A percentile compares a stretch with the other conserved stretches of the same genome.
These are phyloP conservation scores for Rhagologus leucostigma DNA, from an alignment of 2,113 vertebrate genomes.

Conservation along the genomic window DNA sequence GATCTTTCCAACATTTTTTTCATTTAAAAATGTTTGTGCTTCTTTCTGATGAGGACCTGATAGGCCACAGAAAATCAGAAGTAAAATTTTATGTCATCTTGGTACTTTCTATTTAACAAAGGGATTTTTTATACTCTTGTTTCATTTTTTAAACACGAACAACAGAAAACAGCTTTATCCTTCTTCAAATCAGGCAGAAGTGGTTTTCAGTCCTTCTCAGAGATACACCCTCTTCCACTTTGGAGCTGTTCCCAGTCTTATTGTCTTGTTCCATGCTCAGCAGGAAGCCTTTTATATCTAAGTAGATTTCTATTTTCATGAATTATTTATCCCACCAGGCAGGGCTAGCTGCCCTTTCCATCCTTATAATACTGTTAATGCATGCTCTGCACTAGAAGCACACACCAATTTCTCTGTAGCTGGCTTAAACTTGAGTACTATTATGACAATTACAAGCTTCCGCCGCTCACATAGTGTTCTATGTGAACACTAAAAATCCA, in stretches of 20 bases:
- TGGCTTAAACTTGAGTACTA: not conserved
- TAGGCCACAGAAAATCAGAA: not conserved
- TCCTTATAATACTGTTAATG: not conserved
- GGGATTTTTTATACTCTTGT: not conserved
- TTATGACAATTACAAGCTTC: not conserved
- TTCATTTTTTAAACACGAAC: not conserved
- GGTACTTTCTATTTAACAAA: not conserved
- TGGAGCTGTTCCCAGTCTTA: not conserved
- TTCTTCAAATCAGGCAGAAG: not conserved
- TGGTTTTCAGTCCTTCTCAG: not conserved
- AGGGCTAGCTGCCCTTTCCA: not conserved
- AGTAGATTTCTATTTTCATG: not conserved
- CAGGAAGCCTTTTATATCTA: not conserved
- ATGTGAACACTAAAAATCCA: not conserved
- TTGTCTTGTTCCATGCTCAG: not conserved
- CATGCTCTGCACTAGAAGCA: not conserved
- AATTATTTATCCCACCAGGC: not conserved
- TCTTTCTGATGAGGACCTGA: not conserved
- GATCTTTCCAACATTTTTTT: not conserved
- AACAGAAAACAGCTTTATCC: not conserved
- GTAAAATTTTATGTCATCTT: not conserved
- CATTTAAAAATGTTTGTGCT: not conserved
- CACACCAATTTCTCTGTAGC: not conserved
- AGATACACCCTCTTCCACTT: not conserved
- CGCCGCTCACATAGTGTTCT: fast-evolving